Base-by-base conservation (phyloP, 2,797 vertebrate species). In the Liasis olivaceus region DNA sequence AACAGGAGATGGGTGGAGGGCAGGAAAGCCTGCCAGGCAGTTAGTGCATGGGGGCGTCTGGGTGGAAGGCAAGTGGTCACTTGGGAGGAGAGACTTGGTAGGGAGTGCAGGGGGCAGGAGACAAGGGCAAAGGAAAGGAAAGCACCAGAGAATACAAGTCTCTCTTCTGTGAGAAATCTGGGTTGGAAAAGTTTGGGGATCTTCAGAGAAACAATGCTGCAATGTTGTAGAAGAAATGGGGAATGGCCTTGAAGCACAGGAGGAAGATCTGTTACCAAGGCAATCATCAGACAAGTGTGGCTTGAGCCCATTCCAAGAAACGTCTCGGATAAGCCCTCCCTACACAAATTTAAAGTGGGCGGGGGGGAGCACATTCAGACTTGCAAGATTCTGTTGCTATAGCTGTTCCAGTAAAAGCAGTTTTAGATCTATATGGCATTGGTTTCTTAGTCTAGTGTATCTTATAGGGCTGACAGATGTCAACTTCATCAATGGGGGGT, bases 11-110 rank as follows among this genome's bases (percentile, higher is more conserved):
- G 89, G 86, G 64, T 8, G 59, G 64, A 91, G 91, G 92, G 84
- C 0, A 0, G 87, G 91, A 88, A 86, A 90, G 28, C 47, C 59
- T 94, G 89, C 87, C 77, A 47, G 91, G 93, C 94, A 91, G 88
- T 93, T 93, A 91, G 85, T 54, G 85, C 88, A 90, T 89, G 95
- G 92, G 93, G 91, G 89, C 4, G 2, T 59, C 17, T 17, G 17
- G 60, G 91, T 91, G 56, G 7, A 2, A 7, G 56, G 4, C 56
- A 26, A 28, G 24, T 9, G 54, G 56, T 22, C 66, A 31, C 64
- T 36, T 62, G 56, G 36, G 85, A 60, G 13, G 12, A 77, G 6
- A n/a, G 84, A 13, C 5, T 15, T n/a, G 15, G 24, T 1, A 4
- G 36, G 4, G 3, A 28, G 54, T 6, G 5, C 24, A 28, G 5